Conservation (phyloP, 2,797 vertebrate species). For the Uromys caudimaculatus region DNA sequence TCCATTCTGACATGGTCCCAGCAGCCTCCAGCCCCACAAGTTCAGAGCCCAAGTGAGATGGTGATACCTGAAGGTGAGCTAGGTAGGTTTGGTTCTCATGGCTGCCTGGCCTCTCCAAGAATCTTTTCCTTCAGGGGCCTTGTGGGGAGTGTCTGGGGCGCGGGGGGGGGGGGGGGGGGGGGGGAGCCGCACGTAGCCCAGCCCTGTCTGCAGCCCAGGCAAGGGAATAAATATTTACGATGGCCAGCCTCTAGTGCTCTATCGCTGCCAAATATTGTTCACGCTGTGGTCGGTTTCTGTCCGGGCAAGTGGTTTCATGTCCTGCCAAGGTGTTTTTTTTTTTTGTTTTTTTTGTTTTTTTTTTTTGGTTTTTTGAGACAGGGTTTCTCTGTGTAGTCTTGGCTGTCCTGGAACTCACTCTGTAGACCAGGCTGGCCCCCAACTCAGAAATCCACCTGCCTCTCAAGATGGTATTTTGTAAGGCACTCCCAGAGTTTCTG, state of each 20-base stretch:
- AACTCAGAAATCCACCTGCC: too few species aligned
- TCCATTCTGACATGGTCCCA: not conserved
- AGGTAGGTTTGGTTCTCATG: not conserved
- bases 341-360: too few species aligned
- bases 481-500: constrained; percentile 17
- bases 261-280: constrained; percentile 65
- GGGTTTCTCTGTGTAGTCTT: too few species aligned
- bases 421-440: too few species aligned
- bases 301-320: constrained; percentile 82
- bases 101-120: not conserved
- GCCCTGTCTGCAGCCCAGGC: not conserved
- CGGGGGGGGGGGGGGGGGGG: too few species aligned
- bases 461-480: constrained; percentile 52
- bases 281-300: constrained; percentile 57
- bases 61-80: not conserved
- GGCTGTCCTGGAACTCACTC: too few species aligned
- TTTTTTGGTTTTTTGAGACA: too few species aligned
- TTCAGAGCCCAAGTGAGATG: too few species aligned
- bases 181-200: not conserved
- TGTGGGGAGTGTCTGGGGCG: too few species aligned
- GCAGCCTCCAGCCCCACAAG: not conserved
- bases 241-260: constrained; percentile 16
- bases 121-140: not conserved
- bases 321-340: constrained; percentile 82
- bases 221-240: constrained; percentile 83